Evolutionary conservation across 2,797 vertebrate species (phyloP).

Genomic region (Pampus argenteus): DNA sequence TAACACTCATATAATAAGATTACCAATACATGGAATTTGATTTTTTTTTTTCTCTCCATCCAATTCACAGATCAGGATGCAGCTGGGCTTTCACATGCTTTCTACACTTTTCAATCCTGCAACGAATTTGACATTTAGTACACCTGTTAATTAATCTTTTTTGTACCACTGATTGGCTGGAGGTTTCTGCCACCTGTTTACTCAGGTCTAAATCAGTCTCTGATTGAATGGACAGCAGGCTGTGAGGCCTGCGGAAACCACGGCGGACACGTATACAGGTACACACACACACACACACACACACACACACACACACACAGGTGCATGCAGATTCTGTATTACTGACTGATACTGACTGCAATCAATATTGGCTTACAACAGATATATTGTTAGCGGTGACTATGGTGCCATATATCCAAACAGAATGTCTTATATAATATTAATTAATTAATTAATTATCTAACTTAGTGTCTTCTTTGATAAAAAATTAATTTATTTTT

Average conservation of each 20-base stretch:
- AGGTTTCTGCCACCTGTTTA: constrained; percentile 82
- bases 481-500: neutral
- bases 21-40: constrained; percentile 40
- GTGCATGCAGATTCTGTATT: constrained; percentile 12
- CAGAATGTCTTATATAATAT: neutral
- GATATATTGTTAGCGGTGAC: neutral
- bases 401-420: neutral
- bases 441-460: too few relatives aligned
- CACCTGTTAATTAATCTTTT: constrained; percentile 77
- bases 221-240: constrained; percentile 78
- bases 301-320: constrained; percentile 35
- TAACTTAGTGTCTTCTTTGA: neutral
- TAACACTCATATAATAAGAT: constrained; percentile 22
- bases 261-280: constrained; percentile 13
- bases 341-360: constrained; percentile 34
- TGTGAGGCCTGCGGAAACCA: constrained; percentile 59
- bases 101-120: constrained; percentile 50
- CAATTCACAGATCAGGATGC: constrained; percentile 47
- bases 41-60: constrained; percentile 37
- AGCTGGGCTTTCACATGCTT: constrained; percentile 46
- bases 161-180: constrained; percentile 80
- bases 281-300: constrained; percentile 45
- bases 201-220: constrained; percentile 73
- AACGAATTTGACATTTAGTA: constrained; percentile 62
- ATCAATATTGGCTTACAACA: constrained; percentile 17